Base-by-base conservation (phyloP, 2,888 invertebrate species). In the Eupithecia subfuscata region DNA sequence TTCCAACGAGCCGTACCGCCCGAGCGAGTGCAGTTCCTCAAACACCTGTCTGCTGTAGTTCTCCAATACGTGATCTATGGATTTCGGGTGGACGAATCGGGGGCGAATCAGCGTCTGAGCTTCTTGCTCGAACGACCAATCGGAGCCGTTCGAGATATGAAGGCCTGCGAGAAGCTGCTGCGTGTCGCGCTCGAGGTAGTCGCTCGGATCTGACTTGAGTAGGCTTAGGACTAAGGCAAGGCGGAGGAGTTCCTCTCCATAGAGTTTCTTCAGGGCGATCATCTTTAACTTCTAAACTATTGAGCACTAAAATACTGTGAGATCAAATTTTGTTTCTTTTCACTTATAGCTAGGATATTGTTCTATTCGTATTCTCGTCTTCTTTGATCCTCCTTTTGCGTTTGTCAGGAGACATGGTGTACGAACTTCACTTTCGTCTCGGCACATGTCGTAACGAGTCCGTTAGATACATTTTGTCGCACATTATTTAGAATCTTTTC, bases 221-320 rank as follows among this genome's bases (percentile, higher is more conserved):
- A 98, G 95, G 89, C 98, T 97, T 84, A 98, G 94, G 82, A 98
- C 95, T 89, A 98, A 90, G 82, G 98, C 97, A 83, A 98, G 93
- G 89, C 98, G 96, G 80, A 98, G 91, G 85, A 98, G 94, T 94
- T 98, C 98, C 89, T 97, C 97, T 71, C 97, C 96, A 85, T 97
- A 97, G 69, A 97, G 93, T 90, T 98, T 98, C 94, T 98, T 98
- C 84, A 97, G 92, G 84, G 97, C 97, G 92, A 98, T 95, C 98
- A 98, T 98, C 65, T 73, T 75, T 83, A 78, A 79, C 73, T 79
- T 73, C 76, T 78, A 71, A 79, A 78, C 75, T 78, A 81, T 92
- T 92, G 92, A 92, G 92, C 92, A 91, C 91, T 92, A 89, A 86
- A 87, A 88, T 91, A 91, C 87, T 92, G 84, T 87, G 92, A 92